A percentile compares a stretch with the other conserved stretches of the same genome.
Evolutionary conservation across 2,888 invertebrate species (phyloP).

Genomic region (Ephialtes manifestator): DNA sequence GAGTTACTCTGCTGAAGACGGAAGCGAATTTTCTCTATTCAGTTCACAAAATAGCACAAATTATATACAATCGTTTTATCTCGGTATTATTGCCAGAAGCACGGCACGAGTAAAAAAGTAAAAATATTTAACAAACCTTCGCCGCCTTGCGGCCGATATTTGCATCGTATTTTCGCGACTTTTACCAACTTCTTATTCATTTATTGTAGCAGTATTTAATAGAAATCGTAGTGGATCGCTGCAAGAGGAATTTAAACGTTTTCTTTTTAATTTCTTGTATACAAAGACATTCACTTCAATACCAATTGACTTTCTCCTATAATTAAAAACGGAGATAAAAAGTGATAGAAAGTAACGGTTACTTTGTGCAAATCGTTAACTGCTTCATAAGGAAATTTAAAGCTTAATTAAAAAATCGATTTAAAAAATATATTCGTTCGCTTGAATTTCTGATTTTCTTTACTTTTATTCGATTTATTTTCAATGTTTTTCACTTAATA

Average conservation of each 20-base stretch:
- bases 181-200: neutral
- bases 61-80: conserved; percentile 41
- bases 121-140: conserved; percentile 66
- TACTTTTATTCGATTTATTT: too few species aligned
- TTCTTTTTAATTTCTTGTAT: neutral
- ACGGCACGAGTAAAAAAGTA: conserved; percentile 70
- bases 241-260: neutral
- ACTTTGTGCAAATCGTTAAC: neutral
- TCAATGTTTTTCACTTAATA: too few species aligned
- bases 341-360: neutral
- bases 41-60: conserved; percentile 38
- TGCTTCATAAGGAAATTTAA: too few species aligned
- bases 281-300: neutral
- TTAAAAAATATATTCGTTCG: too few species aligned
- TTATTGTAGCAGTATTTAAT: neutral
- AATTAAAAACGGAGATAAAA: neutral
- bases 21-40: conserved; percentile 40
- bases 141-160: conserved; percentile 50
- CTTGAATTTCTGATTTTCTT: too few species aligned
- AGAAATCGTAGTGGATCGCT: neutral
- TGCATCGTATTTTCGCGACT: neutral
- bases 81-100: conserved; percentile 33
- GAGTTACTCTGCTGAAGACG: conserved; percentile 22
- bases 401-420: too few species aligned
- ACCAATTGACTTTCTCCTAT: neutral